phyloP scores from a whole-genome alignment of 2,113 vertebrate species.

The Mesembrinibis cayennensis region DNA sequence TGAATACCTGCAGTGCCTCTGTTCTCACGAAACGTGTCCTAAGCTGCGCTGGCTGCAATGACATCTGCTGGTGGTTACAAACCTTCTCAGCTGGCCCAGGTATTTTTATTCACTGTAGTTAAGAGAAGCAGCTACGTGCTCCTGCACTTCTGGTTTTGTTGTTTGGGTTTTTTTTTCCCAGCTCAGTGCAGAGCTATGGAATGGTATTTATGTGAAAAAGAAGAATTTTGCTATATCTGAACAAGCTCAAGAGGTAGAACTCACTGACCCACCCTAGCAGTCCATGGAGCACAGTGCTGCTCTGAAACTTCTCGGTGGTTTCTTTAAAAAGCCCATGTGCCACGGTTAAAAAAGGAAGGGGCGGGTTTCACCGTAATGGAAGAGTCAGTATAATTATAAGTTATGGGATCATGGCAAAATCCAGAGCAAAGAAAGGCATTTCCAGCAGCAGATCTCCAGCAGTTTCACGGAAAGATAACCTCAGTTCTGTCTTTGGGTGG shows the following conservation, averaged over 20 bases:
- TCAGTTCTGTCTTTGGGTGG: background rate
- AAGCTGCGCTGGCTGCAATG: background rate
- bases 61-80: conserved; percentile 42
- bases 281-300: background rate
- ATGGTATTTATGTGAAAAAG: background rate
- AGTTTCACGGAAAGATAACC: background rate
- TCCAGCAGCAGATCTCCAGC: conserved; percentile 13
- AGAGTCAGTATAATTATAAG: background rate
- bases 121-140: background rate
- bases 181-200: background rate
- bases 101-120: background rate
- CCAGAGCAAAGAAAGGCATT: conserved; percentile 8
- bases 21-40: background rate
- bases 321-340: background rate
- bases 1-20: background rate
- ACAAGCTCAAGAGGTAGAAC: background rate
- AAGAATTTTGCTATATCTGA: background rate
- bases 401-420: background rate
- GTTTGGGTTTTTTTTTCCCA: background rate
- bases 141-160: background rate
- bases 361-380: background rate
- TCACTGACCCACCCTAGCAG: background rate
- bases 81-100: background rate
- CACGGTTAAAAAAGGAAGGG: background rate
- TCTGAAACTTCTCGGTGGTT: background rate